These are phyloP conservation scores for Penaeus vannamei DNA, from an alignment of 1,140 invertebrate species.

Conservation along the genomic window DNA sequence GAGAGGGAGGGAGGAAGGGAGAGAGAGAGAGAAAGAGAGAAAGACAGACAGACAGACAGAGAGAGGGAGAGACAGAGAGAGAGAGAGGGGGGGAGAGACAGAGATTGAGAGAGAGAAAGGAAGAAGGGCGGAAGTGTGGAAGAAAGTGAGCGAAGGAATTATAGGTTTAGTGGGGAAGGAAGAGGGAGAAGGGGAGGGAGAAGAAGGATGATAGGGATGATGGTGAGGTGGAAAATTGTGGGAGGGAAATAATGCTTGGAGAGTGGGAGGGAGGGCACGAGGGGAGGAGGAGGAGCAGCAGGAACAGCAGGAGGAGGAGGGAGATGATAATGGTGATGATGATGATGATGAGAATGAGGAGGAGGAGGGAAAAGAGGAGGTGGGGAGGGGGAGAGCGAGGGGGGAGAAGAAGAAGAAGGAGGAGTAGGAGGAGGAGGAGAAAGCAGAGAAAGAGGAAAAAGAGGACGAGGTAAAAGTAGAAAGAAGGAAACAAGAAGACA, in stretches of 20 bases:
- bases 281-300: background rate
- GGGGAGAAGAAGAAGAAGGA: no score
- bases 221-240: background rate
- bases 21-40: background rate
- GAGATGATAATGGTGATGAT: no score
- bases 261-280: background rate
- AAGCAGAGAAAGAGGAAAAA: background rate
- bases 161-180: background rate
- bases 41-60: background rate
- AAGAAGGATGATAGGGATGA: conserved; percentile 12
- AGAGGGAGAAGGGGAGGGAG: conserved; percentile 7
- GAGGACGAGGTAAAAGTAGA: background rate
- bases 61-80: conserved; percentile 11
- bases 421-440: background rate
- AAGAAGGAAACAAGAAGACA: background rate
- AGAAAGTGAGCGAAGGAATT: background rate
- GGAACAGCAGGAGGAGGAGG: background rate
- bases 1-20: background rate
- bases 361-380: conserved; percentile 4
- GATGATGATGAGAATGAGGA: no score
- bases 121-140: background rate
- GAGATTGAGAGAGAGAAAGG: background rate
- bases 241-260: conserved; percentile 1
- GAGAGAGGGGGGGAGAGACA: no score
- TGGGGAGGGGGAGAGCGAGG: background rate